These are phyloP conservation scores for Heliocidaris tuberculata DNA, from an alignment of 35 echinoderm and acorn worm genomes.

Conservation along the genomic window DNA sequence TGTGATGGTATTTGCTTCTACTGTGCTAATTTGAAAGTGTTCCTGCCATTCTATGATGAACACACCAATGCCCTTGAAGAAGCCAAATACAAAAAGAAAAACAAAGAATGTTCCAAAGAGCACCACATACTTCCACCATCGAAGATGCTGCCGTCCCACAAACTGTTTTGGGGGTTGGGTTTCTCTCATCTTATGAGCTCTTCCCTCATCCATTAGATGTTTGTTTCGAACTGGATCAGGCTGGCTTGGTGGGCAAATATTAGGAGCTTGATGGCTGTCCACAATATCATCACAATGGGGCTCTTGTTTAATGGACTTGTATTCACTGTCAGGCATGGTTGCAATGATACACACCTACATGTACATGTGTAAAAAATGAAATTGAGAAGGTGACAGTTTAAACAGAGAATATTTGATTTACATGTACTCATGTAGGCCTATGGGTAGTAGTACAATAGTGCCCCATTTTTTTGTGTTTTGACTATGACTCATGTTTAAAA, in stretches of 20 bases:
- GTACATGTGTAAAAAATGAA: neutral
- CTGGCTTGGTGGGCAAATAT: neutral
- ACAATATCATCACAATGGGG: neutral
- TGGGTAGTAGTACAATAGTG: no score
- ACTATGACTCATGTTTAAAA: no score
- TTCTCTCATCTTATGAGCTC: neutral
- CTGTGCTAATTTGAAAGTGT: neutral
- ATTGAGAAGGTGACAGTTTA: neutral
- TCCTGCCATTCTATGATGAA: slow-evolving; percentile 30
- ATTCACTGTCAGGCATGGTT: neutral
- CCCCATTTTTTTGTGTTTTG: no score
- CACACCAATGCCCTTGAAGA: slow-evolving; percentile 35
- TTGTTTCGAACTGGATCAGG: neutral
- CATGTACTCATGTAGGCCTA: no score
- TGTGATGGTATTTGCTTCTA: neutral
- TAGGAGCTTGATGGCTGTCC: neutral
- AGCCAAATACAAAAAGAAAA: neutral
- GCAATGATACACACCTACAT: neutral
- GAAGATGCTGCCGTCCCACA: neutral
- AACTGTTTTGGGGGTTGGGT: neutral
- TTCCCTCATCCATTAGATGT: neutral
- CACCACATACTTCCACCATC: neutral
- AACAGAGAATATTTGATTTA: neutral
- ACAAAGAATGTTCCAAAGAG: neutral
- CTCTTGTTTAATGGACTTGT: neutral